phyloP scores from a whole-genome alignment of 2,797 vertebrate genomes.

The Syncerus caffer region DNA sequence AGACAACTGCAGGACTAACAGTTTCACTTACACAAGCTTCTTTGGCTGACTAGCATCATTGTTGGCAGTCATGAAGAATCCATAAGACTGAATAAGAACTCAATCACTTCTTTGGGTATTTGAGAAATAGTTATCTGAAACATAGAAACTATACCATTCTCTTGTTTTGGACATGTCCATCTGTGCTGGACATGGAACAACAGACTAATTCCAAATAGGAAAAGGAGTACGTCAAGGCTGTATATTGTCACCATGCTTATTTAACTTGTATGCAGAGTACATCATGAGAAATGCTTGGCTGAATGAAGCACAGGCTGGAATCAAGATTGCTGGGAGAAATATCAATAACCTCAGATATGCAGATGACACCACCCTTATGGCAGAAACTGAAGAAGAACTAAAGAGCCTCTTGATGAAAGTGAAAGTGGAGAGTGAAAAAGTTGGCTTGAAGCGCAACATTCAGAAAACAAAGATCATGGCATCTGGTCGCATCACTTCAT shows the following conservation, averaged over 20 bases:
- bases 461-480: background rate
- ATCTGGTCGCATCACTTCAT: background rate
- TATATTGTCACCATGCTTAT: background rate
- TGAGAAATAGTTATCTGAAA: background rate
- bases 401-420: background rate
- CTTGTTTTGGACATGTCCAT: background rate
- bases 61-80: background rate
- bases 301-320: background rate
- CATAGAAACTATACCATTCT: background rate
- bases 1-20: background rate
- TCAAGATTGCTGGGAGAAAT: background rate
- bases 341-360: background rate
- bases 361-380: background rate
- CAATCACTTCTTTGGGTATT: background rate
- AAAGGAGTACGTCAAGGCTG: background rate
- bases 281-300: background rate
- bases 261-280: background rate
- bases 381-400: background rate
- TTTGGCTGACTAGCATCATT: background rate
- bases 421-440: background rate
- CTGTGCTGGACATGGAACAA: background rate
- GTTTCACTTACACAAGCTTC: background rate
- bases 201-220: background rate
- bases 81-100: background rate
- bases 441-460: background rate